Conservation (phyloP, 2,888 invertebrate species). For the Drosophila paranaensis region DNA sequence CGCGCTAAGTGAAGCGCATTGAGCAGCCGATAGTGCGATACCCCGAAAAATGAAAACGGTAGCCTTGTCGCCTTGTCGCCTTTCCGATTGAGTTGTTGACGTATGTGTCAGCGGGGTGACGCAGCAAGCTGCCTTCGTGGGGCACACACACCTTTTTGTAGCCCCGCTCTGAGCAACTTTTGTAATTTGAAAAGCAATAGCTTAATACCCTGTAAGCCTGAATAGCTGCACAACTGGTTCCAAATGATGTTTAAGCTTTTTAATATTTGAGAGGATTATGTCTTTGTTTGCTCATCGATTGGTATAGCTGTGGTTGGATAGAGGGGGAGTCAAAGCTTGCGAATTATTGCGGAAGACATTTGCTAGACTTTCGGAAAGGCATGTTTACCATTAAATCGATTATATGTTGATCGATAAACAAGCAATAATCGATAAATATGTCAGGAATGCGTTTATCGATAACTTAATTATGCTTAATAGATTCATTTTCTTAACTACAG, state of each 20-base stretch:
- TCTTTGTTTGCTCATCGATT: not conserved
- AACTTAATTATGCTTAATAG: not conserved
- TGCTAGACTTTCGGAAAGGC: not conserved
- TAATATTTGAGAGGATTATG: not conserved
- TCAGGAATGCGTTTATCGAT: not conserved
- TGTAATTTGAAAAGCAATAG: not conserved
- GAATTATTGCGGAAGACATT: not conserved
- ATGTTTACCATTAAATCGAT: not conserved
- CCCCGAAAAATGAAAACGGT: conserved; percentile 15
- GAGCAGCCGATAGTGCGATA: conserved; percentile 67
- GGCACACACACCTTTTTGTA: not conserved
- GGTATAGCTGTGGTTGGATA: not conserved
- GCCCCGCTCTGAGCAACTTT: not conserved
- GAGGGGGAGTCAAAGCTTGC: too few relatives aligned
- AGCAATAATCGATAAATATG: not conserved
- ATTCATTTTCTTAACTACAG: not conserved
- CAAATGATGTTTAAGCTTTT: not conserved
- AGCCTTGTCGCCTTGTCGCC: conserved; percentile 23
- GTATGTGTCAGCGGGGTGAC: conserved; percentile 15
- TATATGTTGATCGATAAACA: not conserved
- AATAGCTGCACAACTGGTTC: too few relatives aligned
- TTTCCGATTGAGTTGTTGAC: conserved; percentile 50
- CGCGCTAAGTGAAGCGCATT: conserved; percentile 70
- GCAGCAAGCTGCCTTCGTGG: conserved; percentile 6
- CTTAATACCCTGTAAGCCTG: not conserved